These are phyloP conservation scores for Sebastes taczanowskii DNA, from an alignment of 2,797 vertebrate genomes.

Conservation along the genomic window DNA sequence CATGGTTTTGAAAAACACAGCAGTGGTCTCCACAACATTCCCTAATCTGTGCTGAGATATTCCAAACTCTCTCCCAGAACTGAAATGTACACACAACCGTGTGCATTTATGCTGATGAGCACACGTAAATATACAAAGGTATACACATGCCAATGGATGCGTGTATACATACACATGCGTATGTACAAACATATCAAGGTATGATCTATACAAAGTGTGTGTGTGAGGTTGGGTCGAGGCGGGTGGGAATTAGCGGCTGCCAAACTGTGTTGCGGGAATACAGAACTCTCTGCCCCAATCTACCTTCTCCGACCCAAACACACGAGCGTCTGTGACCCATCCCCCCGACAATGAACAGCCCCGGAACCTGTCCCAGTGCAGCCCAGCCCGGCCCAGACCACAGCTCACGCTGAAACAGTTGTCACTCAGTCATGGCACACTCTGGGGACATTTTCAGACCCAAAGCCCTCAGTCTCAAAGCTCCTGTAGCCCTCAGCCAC, in stretches of 20 bases:
- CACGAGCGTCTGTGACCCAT: slow-evolving; percentile 75
- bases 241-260: slow-evolving; percentile 57
- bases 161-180: slow-evolving; percentile 41
- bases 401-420: slow-evolving; percentile 70
- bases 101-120: slow-evolving; percentile 66
- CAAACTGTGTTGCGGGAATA: slow-evolving; percentile 56
- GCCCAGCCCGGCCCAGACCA: slow-evolving; percentile 48
- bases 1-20: slow-evolving; percentile 83
- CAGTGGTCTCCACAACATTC: slow-evolving; percentile 75
- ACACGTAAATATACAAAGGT: slow-evolving; percentile 62
- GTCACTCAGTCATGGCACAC: slow-evolving; percentile 75
- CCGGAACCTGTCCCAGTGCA: slow-evolving; percentile 54
- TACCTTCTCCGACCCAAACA: slow-evolving; percentile 84
- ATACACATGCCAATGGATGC: slow-evolving; percentile 47
- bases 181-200: slow-evolving; percentile 55
- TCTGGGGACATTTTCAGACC: slow-evolving; percentile 64
- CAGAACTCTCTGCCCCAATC: slow-evolving; percentile 85
- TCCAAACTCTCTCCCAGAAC: slow-evolving; percentile 78
- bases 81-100: slow-evolving; percentile 53
- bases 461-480: slow-evolving; percentile 49
- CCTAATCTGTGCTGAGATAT: slow-evolving; percentile 83
- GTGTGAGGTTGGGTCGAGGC: not conserved
- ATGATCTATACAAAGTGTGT: slow-evolving; percentile 34
- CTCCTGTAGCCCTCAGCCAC: slow-evolving; percentile 34
- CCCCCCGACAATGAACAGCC: slow-evolving; percentile 74